Evolutionary conservation across 2,113 vertebrate species (phyloP), one percentile per base, ranked within the genome.

Genomic region (Bos javanicus): DNA sequence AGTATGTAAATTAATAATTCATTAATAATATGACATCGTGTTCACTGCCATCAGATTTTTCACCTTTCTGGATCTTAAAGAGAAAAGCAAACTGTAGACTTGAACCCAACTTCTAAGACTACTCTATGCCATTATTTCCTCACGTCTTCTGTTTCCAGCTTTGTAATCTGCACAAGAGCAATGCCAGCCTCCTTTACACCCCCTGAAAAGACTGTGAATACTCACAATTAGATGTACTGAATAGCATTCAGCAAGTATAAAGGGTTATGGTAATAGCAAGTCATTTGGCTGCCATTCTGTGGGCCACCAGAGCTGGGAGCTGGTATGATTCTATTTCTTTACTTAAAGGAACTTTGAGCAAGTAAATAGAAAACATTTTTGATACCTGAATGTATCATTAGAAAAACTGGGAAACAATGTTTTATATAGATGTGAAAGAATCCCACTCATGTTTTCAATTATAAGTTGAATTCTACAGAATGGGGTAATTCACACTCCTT

Each of bases 331-430:
- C 39, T 87, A 17, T 93, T 94, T 13, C 33, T 94, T 95, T 50
- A 59, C 48, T 97, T 43, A 78, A 94, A 92, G 80, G 33, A 93
- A 97, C 46, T 92, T 81, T 59, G 62, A 97, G 19, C 2, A 64
- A 74, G 54, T 36, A 74, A 90, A 87, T 56, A 62, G 57, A 90
- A 95, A 87, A 57, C 64, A 81, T 80, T 93, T 56, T 84, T 64
- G 11, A 81, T 80, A 91, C 30, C 71, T 26, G 26, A 95, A 87
- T 76, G 7, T 62, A 60, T 94, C 57, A 82, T 90, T 93, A 93
- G 23, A 89, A 92, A 57, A 54, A 59, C 67, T 57, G 36, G 48
- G n/a, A 87, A 95, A 83, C 46, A 91, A 7, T 6, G 5, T 59
- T 82, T 83, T 81, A 43, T 57, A 52, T 6, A 86, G 89, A 92